These are phyloP conservation scores for Gobio gobio DNA, from an alignment of 2,113 vertebrate genomes.

Conservation along the genomic window DNA sequence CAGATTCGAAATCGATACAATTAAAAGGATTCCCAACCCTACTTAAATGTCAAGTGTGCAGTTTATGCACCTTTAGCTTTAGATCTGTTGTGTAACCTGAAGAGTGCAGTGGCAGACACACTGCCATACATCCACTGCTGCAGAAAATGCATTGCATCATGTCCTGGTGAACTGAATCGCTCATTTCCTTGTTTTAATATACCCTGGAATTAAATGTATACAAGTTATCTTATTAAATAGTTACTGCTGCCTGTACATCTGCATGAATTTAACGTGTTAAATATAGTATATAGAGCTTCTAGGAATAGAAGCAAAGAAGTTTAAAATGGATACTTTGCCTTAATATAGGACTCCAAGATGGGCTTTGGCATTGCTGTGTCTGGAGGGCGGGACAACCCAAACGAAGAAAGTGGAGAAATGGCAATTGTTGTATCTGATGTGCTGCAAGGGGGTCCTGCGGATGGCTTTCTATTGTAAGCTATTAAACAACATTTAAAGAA, in stretches of 20 bases:
- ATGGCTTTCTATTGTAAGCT: constrained; percentile 91
- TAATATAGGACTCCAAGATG: constrained; percentile 88
- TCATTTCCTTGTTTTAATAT: background rate
- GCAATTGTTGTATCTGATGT: constrained; percentile 96
- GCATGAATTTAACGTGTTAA: background rate
- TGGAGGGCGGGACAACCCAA: constrained; percentile 94
- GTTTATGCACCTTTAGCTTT: background rate
- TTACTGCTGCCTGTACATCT: background rate
- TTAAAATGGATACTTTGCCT: background rate
- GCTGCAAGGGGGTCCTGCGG: constrained; percentile 90
- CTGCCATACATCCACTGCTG: background rate
- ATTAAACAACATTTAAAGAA: background rate
- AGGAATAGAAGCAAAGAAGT: too few relatives aligned
- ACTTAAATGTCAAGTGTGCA: too few relatives aligned
- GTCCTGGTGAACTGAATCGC: background rate
- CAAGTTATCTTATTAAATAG: background rate
- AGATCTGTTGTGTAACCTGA: background rate
- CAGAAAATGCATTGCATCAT: background rate
- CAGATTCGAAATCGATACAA: too few relatives aligned
- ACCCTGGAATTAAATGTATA: too few relatives aligned
- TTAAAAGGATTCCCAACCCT: too few relatives aligned
- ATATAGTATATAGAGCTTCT: background rate
- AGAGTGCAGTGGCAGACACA: background rate
- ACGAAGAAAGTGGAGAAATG: constrained; percentile 92
- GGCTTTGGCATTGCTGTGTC: constrained; percentile 98